Conservation (phyloP, 1,140 invertebrate genomes). For the Drosophila guanche region DNA sequence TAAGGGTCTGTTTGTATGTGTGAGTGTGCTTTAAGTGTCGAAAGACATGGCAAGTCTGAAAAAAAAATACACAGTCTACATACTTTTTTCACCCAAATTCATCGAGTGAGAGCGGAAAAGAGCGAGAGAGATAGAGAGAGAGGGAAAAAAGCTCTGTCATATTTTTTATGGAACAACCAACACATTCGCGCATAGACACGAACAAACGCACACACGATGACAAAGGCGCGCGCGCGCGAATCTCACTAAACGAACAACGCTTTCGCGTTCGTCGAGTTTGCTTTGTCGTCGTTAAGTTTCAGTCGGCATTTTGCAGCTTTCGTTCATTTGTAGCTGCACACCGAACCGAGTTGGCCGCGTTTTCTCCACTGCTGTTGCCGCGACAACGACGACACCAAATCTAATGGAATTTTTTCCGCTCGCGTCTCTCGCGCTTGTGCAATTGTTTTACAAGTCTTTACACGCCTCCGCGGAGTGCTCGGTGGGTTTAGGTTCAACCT, state of each 20-base stretch:
- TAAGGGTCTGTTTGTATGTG: conserved; percentile 41
- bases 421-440: conserved; percentile 33
- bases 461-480: conserved; percentile 27
- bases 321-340: conserved; percentile 79
- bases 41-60: conserved; percentile 58
- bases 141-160: conserved; percentile 67
- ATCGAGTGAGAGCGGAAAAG: neutral
- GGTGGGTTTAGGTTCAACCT: conserved; percentile 38
- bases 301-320: conserved; percentile 54
- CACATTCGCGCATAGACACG: conserved; percentile 13
- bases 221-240: conserved; percentile 37
- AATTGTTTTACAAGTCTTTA: conserved; percentile 64
- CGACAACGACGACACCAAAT: conserved; percentile 53
- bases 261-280: conserved; percentile 62
- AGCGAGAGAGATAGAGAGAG: conserved; percentile 26
- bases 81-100: conserved; percentile 72
- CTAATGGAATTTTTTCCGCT: conserved; percentile 76
- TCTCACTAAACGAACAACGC: conserved; percentile 57
- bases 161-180: conserved; percentile 72
- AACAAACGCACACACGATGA: conserved; percentile 9
- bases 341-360: conserved; percentile 77
- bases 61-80: conserved; percentile 56
- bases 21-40: conserved; percentile 69
- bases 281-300: conserved; percentile 69
- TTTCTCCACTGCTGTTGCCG: conserved; percentile 39